Evolutionary conservation across 2,888 invertebrate species (phyloP).

Genomic region (Amphipyra berbera): DNA sequence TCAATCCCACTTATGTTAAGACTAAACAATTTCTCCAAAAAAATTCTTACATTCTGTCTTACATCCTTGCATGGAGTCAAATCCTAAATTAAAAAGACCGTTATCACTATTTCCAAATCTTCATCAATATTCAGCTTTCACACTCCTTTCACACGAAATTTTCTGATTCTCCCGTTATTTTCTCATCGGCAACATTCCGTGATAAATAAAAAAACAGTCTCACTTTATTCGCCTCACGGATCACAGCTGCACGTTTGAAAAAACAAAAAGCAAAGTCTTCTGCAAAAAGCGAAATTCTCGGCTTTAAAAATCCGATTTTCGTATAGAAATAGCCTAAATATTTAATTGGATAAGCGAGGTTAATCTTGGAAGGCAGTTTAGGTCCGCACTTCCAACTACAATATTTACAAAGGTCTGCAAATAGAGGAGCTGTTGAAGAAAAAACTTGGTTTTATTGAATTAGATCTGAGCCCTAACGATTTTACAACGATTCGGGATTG

Average conservation of each 20-base stretch:
- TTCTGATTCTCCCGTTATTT: constrained; percentile 29
- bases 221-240: constrained; percentile 26
- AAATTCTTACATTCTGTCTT: too few relatives aligned
- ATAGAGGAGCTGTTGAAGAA: constrained; percentile 51
- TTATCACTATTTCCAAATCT: constrained; percentile 27
- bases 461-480: constrained; percentile 52
- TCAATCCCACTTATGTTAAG: too few relatives aligned
- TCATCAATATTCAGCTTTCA: constrained; percentile 29
- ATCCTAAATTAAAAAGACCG: constrained; percentile 12
- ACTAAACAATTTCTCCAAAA: too few relatives aligned
- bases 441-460: constrained; percentile 59
- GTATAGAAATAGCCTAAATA: constrained; percentile 64
- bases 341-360: constrained; percentile 68
- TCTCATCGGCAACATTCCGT: constrained; percentile 31
- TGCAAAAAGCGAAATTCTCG: constrained; percentile 31
- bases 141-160: constrained; percentile 14
- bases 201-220: constrained; percentile 44
- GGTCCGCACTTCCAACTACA: constrained; percentile 62
- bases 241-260: constrained; percentile 34
- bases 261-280: constrained; percentile 27
- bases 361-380: constrained; percentile 69
- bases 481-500: constrained; percentile 50
- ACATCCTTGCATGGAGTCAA: background rate
- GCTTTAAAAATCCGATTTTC: constrained; percentile 42
- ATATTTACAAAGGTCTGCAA: constrained; percentile 72